Conservation (phyloP, 1,140 invertebrate species). For the Hyphantria cunea region DNA sequence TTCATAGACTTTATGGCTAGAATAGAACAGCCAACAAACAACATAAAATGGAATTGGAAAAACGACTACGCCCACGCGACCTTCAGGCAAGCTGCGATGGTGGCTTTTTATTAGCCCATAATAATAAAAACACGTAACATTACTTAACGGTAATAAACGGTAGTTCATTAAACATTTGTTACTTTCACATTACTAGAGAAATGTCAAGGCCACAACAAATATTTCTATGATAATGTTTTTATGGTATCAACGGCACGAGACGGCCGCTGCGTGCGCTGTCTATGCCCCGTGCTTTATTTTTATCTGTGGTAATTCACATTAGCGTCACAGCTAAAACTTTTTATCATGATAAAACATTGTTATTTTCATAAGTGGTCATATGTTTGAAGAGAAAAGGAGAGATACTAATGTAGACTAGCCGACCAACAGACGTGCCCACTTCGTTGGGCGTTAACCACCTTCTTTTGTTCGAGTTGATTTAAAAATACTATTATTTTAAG, state of each 20-base stretch:
- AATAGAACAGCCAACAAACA: not conserved
- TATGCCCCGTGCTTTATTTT: too few species aligned
- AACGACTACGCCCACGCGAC: slow-evolving; percentile 13
- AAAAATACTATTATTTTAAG: too few species aligned
- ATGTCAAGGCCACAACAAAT: slow-evolving; percentile 15
- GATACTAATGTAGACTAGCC: too few species aligned
- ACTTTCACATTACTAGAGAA: slow-evolving; percentile 24
- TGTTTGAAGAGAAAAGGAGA: too few species aligned
- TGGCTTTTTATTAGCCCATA: slow-evolving; percentile 6
- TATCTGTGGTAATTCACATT: too few species aligned
- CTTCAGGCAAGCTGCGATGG: slow-evolving; percentile 6
- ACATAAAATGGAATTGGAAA: not conserved
- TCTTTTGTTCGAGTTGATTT: too few species aligned
- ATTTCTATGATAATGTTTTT: not conserved
- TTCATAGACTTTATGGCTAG: too few species aligned
- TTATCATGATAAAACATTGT: too few species aligned
- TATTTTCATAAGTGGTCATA: too few species aligned
- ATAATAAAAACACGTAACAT: slow-evolving; percentile 20
- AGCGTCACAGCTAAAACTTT: too few species aligned
- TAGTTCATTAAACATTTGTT: slow-evolving; percentile 9
- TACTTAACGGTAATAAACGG: slow-evolving; percentile 16
- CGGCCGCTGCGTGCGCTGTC: not conserved
- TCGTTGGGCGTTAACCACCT: too few species aligned
- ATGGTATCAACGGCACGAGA: not conserved
- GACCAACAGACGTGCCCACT: too few species aligned